These are phyloP conservation scores for Cephalopterus ornatus DNA, from an alignment of 2,113 vertebrate species.

Conservation along the genomic window DNA sequence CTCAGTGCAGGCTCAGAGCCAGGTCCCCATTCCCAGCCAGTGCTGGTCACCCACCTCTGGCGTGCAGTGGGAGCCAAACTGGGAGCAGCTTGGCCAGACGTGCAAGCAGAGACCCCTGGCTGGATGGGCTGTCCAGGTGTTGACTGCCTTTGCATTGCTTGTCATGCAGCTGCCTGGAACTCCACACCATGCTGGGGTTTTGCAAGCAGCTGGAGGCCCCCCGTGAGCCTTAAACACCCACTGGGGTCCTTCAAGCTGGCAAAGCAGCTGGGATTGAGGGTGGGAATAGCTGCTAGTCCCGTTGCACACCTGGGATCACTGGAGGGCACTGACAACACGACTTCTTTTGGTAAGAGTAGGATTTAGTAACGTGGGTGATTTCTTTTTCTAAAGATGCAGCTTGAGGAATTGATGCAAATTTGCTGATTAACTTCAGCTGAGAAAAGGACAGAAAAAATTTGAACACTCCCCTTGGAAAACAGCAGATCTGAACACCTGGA, in stretches of 20 bases:
- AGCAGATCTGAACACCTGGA: neutral
- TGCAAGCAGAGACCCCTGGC: neutral
- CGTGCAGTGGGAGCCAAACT: neutral
- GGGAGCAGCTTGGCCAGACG: neutral
- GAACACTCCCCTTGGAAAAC: neutral
- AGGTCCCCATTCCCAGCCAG: accelerated
- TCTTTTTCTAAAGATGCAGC: neutral
- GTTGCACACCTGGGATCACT: neutral
- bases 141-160: neutral
- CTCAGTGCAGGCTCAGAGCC: neutral
- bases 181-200: neutral
- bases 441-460: neutral
- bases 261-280: neutral
- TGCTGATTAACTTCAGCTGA: neutral
- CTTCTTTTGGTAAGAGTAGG: neutral
- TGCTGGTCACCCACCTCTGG: neutral
- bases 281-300: neutral
- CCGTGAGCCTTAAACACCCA: neutral
- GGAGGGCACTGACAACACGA: neutral
- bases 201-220: neutral
- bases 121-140: neutral
- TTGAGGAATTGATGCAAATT: neutral
- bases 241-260: neutral
- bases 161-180: neutral
- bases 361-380: neutral